Percentiles rank a stretch among this genome's conserved stretches.
Conservation (phyloP, 2,113 vertebrate species). For the Macquaria ambigua region DNA sequence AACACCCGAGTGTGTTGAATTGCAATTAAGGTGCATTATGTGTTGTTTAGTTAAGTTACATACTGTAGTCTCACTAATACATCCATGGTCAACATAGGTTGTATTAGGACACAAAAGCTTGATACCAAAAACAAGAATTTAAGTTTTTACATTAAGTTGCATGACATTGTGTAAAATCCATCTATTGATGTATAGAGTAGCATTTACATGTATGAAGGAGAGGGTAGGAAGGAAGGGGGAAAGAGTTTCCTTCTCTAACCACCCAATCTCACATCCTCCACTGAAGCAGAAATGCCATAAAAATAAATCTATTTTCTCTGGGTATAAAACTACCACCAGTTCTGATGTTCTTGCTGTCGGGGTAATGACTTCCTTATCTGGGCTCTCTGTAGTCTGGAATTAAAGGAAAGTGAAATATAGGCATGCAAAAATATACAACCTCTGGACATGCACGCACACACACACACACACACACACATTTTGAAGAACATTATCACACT, state of each 20-base stretch:
- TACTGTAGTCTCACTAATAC: too few species aligned
- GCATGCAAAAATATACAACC: conserved; percentile 14
- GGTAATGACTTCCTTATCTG: conserved; percentile 44
- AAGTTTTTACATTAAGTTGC: not conserved
- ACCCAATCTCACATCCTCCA: not conserved
- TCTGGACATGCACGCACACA: not conserved
- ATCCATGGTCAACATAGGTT: too few species aligned
- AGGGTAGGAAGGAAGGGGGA: not conserved
- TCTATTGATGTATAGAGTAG: not conserved
- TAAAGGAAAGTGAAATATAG: conserved; percentile 29
- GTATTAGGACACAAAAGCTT: not conserved
- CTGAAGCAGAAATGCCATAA: conserved; percentile 30
- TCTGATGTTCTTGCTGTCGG: conserved; percentile 14
- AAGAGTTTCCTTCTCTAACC: not conserved
- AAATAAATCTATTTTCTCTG: conserved; percentile 30
- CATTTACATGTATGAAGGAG: not conserved
- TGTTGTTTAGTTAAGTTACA: too few species aligned
- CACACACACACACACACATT: not conserved
- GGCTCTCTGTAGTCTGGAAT: conserved; percentile 19
- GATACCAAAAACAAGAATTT: not conserved
- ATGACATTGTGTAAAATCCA: not conserved
- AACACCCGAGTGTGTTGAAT: too few species aligned
- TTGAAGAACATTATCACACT: not conserved
- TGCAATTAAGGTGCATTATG: too few species aligned
- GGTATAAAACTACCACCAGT: conserved; percentile 36